A percentile compares a stretch with the other conserved stretches of the same genome.
Conservation (phyloP, 2,113 vertebrate genomes). For the Spea multiplicata region DNA sequence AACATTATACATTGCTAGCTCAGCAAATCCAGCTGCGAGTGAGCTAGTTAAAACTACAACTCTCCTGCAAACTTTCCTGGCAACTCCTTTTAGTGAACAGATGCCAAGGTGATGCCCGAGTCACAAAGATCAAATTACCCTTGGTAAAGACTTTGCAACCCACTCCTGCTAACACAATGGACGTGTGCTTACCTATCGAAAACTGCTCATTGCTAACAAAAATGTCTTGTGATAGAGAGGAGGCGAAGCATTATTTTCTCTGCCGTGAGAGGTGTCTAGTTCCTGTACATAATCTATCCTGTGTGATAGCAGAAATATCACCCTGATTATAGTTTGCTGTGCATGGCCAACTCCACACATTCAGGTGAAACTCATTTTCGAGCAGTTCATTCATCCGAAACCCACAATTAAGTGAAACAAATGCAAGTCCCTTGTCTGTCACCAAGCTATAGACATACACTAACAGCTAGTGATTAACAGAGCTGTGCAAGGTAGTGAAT, state of each 20-base stretch:
- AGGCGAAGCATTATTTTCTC: slow-evolving; percentile 22
- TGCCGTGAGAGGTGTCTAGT: slow-evolving; percentile 4
- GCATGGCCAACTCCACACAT: slow-evolving; percentile 39
- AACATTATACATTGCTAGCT: too few relatives aligned
- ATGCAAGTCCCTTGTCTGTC: slow-evolving; percentile 47
- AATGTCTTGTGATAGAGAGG: background rate
- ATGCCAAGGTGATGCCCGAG: too few relatives aligned
- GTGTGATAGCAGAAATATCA: slow-evolving; percentile 44
- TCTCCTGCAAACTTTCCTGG: too few relatives aligned
- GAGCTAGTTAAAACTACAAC: too few relatives aligned
- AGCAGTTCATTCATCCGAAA: slow-evolving; percentile 37
- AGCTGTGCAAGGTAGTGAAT: slow-evolving; percentile 22
- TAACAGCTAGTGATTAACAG: slow-evolving; percentile 41
- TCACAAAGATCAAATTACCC: too few relatives aligned
- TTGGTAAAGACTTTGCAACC: too few relatives aligned
- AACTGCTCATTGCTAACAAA: background rate
- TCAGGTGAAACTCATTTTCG: slow-evolving; percentile 47
- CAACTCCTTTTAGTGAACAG: too few relatives aligned
- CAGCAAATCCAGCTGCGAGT: too few relatives aligned
- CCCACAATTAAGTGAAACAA: slow-evolving; percentile 48
- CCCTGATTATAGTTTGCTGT: slow-evolving; percentile 43
- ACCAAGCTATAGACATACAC: slow-evolving; percentile 43
- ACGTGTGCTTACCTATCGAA: background rate
- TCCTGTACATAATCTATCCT: slow-evolving; percentile 43
- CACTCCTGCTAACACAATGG: background rate